Evolutionary conservation across 2,113 vertebrate species (phyloP), one percentile per base, ranked within the genome.

Genomic region (Lonchura striata): DNA sequence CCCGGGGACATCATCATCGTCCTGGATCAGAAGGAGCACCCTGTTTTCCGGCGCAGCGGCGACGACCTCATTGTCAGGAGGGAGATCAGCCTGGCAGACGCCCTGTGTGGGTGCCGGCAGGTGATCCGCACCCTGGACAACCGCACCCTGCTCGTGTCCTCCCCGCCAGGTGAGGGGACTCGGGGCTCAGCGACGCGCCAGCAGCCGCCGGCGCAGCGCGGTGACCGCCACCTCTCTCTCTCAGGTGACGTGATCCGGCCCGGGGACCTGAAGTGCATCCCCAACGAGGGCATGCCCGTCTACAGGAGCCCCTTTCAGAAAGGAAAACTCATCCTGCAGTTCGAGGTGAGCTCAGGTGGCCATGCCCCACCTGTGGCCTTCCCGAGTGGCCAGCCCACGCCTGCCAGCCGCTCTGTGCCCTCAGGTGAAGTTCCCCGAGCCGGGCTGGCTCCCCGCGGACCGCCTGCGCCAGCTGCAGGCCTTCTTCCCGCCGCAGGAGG

Each of bases 271-370:
- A 97, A 96, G 64, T 97, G 96, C 2, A 76, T 98, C 37, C 97
- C 94, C 7, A 97, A 96, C 3, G 97, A 98, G 74, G 97, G 97
- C 8, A 98, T 98, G 97, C 97, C 97, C 0, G 35, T 98, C 60
- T 97, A 97, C 65, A 89, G 96, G 54, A 95, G 83, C 68, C 96
- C 97, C 3, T 92, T 90, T 27, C 95, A 97, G 90, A 97, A 92
- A 39, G 97, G 97, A 13, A 97, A 96, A 20, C 97, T 98, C 63
- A 93, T 98, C 65, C 31, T 98, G 35, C 96, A 96, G 44, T 98
- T 98, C 31, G 69, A 97, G 97, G 97, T 98, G 88, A 81, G 44
- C 22, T 3, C 39, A 39, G 35, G 4, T 7, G 1, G 2, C 2
- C 4, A 7, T 10, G 12, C 50, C 21, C 17, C 47, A 11, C 11